Conservation (phyloP, 2,888 invertebrate genomes). For the Coecobrya sp. region DNA sequence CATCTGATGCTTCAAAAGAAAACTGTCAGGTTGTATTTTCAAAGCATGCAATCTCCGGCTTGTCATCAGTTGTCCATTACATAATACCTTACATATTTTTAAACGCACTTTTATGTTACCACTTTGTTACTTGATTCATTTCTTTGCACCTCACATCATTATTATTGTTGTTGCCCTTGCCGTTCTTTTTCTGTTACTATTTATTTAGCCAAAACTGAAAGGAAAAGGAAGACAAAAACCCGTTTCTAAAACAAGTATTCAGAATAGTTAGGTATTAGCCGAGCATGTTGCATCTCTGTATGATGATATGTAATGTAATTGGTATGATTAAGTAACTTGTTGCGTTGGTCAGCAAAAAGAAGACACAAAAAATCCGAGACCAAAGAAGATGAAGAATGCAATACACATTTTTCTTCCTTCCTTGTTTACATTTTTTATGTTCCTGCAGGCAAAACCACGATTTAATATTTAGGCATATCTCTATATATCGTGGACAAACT, state of each 20-base stretch:
- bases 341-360: conserved; percentile 49
- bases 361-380: neutral
- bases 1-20: neutral
- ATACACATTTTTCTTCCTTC: conserved; percentile 11
- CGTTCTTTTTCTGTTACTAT: neutral
- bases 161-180: neutral
- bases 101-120: conserved; percentile 35
- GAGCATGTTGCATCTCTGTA: neutral
- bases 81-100: conserved; percentile 42
- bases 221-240: conserved; percentile 54
- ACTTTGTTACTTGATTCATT: conserved; percentile 38
- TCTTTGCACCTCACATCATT: conserved; percentile 18
- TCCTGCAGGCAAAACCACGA: neutral
- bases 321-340: conserved; percentile 28
- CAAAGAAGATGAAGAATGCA: neutral
- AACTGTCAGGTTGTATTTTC: conserved; percentile 25
- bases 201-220: conserved; percentile 46
- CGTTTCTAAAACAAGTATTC: conserved; percentile 52
- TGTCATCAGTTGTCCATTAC: conserved; percentile 50
- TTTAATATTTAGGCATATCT: neutral
- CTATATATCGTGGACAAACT: too few species aligned
- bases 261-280: neutral
- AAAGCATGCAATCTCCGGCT: conserved; percentile 19
- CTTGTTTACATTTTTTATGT: conserved; percentile 38
- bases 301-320: neutral